These are phyloP conservation scores for Lithosia quadra DNA, from an alignment of 2,888 invertebrate genomes.

Conservation along the genomic window DNA sequence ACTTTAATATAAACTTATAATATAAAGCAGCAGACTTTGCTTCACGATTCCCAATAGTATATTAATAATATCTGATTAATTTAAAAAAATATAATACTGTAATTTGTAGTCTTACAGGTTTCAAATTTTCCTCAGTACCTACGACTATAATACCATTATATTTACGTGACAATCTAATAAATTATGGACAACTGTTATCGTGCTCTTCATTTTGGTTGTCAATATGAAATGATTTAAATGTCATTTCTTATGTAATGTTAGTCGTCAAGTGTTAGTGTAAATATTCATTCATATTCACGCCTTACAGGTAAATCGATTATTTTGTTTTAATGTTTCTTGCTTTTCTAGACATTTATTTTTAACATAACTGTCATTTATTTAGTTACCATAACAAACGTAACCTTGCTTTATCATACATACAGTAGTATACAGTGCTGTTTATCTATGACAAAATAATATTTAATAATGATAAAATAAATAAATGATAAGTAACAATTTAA, in stretches of 20 bases:
- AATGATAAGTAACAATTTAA: too few species aligned
- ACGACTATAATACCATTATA: not conserved
- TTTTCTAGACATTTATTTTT: not conserved
- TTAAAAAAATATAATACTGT: too few species aligned
- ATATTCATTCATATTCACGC: not conserved
- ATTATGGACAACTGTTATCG: not conserved
- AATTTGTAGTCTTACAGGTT: not conserved
- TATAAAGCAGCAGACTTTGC: not conserved
- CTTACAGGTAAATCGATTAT: not conserved
- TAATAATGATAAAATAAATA: too few species aligned
- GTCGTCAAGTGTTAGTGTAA: too few species aligned
- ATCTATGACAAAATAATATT: not conserved
- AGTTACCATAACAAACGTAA: not conserved
- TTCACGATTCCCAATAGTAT: not conserved
- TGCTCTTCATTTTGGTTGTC: slow-evolving; percentile 2
- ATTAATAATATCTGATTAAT: too few species aligned
- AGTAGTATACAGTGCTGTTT: not conserved
- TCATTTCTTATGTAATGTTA: not conserved
- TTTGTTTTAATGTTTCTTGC: not conserved
- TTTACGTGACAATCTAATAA: not conserved
- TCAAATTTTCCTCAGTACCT: not conserved
- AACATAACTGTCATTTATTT: not conserved
- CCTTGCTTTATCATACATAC: too few species aligned
- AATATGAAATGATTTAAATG: not conserved
- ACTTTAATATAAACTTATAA: not conserved